Base-by-base conservation (phyloP, 2,888 invertebrate genomes). In the Epistrophe grossulariae region DNA sequence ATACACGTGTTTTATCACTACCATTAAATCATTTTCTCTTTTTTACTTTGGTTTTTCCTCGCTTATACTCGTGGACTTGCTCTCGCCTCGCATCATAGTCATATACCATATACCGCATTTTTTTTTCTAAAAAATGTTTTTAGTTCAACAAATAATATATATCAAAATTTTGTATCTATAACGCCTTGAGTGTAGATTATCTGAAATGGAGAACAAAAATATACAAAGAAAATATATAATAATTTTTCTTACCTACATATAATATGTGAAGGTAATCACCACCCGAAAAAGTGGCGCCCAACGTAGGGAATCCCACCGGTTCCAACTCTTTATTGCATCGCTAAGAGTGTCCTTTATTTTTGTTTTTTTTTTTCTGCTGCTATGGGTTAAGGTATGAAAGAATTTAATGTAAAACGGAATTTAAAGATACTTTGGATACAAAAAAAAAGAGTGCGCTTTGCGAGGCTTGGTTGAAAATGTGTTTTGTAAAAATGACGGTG, bases 1-100 rank as follows among this genome's bases (percentile, higher is more conserved):
- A 91, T 91, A 93, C 93, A 93, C 93, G 93, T 92, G 93, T 92
- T 92, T 92, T 93, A 93, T 93, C 93, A 90, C 92, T 91, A 90
- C 90, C 91, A 92, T 92, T 93, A 93, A 93, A 93, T 93, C 93
- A 93, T 87, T 87, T n/a, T 83, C 62, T 50, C n/a, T 43, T 40
- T 40, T 62, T 6, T 52, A 50, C 19, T 35, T 70, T 70, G 50
- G 68, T 11, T 68, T 24, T n/a, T 35, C 11, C 48, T 17, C 31
- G 24, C 24, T 24, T 48, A 35, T 50, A 9, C n/a, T n/a, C n/a
- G n/a, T 17, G 8, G 9, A 3, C 43, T 17, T 19, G 19, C 24
- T 24, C 13, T 52, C 17, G 38, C 19, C 48, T 62, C 35, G 17
- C 60, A 64, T 64, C 28, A 35, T 66, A 17, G 31, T 17, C n/a